Evolutionary conservation across 1,140 invertebrate species (phyloP).

Genomic region (Phenacoccus solenopsis): DNA sequence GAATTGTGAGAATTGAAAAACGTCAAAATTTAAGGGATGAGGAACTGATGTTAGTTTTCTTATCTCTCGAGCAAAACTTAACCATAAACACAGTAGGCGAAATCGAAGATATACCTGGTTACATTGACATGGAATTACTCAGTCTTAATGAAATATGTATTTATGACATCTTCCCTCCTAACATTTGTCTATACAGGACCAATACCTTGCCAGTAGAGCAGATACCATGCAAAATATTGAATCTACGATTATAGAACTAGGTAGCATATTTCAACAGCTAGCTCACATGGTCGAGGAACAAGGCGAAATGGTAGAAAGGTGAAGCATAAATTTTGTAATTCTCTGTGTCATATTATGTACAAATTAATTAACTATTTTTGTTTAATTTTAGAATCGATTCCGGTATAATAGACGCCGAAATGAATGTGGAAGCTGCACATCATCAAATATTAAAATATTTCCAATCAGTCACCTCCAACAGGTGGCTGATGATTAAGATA

Average conservation of each 20-base stretch:
- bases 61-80: too few relatives aligned
- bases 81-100: too few relatives aligned
- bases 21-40: too few relatives aligned
- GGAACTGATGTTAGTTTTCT: too few relatives aligned
- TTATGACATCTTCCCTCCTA: too few relatives aligned
- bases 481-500: slow-evolving; percentile 99
- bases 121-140: neutral
- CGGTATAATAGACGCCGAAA: slow-evolving; percentile 87
- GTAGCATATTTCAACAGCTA: slow-evolving; percentile 94
- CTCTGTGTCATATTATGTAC: neutral
- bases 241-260: slow-evolving; percentile 97
- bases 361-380: neutral
- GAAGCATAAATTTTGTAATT: slow-evolving; percentile 20
- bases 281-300: slow-evolving; percentile 99
- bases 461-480: slow-evolving; percentile 89
- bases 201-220: slow-evolving; percentile 81
- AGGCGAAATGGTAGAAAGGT: slow-evolving; percentile 93
- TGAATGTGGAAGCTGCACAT: slow-evolving; percentile 97
- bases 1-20: too few relatives aligned
- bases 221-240: slow-evolving; percentile 99
- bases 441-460: slow-evolving; percentile 96
- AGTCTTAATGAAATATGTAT: neutral
- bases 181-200: too few relatives aligned
- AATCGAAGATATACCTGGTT: too few relatives aligned
- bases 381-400: slow-evolving; percentile 69